These are phyloP conservation scores for Stegophylla sp. DNA, from an alignment of 2,888 invertebrate genomes.

Conservation along the genomic window DNA sequence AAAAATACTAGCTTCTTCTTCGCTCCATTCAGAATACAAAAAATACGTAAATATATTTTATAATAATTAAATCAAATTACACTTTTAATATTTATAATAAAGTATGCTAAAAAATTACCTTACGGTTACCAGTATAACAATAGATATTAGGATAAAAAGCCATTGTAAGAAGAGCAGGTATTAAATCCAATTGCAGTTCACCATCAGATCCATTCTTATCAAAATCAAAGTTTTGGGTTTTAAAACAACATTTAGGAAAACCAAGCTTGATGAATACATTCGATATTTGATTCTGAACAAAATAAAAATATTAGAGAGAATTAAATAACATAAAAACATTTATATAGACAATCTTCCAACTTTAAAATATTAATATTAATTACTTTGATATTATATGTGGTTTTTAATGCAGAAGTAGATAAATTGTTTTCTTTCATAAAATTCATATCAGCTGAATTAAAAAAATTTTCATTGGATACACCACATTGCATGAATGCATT, in stretches of 20 bases:
- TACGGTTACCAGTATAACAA: constrained; percentile 82
- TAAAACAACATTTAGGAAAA: constrained; percentile 87
- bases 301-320: background rate
- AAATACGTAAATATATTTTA: no score
- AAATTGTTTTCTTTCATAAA: constrained; percentile 1
- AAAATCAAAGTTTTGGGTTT: constrained; percentile 71
- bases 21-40: no score
- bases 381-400: constrained; percentile 20
- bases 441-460: background rate
- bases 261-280: constrained; percentile 76
- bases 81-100: no score
- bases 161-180: constrained; percentile 84
- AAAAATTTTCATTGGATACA: background rate
- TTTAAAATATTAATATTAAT: no score
- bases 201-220: constrained; percentile 70
- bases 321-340: background rate
- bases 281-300: constrained; percentile 70
- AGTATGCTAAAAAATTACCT: constrained; percentile 67
- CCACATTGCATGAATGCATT: constrained; percentile 82
- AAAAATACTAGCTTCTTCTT: no score
- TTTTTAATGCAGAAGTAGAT: constrained; percentile 19
- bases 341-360: no score
- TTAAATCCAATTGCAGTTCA: constrained; percentile 76
- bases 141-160: constrained; percentile 95
- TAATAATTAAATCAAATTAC: no score